Evolutionary conservation across 1,140 invertebrate genomes (phyloP).

Genomic region (Leptinotarsa texana): DNA sequence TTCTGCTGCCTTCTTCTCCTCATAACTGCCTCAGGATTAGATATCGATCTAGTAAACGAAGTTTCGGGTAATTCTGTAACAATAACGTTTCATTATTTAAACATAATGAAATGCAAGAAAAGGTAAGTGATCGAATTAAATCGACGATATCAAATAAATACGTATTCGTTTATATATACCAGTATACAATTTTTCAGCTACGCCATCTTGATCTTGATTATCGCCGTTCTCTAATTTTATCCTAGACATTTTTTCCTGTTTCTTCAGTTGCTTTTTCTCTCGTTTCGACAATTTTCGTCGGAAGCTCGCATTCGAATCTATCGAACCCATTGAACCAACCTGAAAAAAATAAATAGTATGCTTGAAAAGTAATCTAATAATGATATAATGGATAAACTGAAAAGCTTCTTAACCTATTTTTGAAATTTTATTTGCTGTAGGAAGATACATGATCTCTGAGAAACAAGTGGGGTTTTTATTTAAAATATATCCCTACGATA

Average conservation of each 20-base stretch:
- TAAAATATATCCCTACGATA: too few relatives aligned
- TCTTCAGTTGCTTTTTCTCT: conserved; percentile 98
- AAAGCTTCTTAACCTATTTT: too few relatives aligned
- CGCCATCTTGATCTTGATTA: conserved; percentile 76
- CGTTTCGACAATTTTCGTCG: conserved; percentile 95
- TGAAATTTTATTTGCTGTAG: too few relatives aligned
- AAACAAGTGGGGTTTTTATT: too few relatives aligned
- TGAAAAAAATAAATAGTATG: conserved; percentile 44
- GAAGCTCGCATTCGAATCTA: conserved; percentile 69
- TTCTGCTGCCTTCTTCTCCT: conserved; percentile 94
- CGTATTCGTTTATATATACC: conserved; percentile 57
- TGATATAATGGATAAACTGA: too few relatives aligned
- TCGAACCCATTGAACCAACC: conserved; percentile 63
- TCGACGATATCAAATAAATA: not conserved
- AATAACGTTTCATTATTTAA: conserved; percentile 21
- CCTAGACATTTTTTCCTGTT: conserved; percentile 90
- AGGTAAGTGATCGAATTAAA: too few relatives aligned
- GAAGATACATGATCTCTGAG: too few relatives aligned
- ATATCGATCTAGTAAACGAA: conserved; percentile 97
- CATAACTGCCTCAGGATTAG: conserved; percentile 99
- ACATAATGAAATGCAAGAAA: too few relatives aligned
- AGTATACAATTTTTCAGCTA: conserved; percentile 91
- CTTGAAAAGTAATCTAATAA: too few relatives aligned
- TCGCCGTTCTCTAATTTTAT: conserved; percentile 77
- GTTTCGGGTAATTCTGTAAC: conserved; percentile 91